phyloP scores from a whole-genome alignment of 2,113 vertebrate species.

The Corapipo altera region DNA sequence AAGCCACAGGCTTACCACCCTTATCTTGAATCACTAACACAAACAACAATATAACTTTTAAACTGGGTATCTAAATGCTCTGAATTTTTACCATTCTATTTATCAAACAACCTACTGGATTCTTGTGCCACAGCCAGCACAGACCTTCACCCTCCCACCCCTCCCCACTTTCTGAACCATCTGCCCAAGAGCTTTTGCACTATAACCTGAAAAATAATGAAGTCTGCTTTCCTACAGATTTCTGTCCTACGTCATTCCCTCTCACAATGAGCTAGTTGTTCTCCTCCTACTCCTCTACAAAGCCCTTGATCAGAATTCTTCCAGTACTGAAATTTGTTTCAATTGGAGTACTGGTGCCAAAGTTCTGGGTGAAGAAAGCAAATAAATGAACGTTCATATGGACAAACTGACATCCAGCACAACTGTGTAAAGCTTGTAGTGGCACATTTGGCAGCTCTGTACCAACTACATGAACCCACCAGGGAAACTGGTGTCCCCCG shows the following conservation, averaged over 20 bases:
- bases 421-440: background rate
- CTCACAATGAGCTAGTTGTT: background rate
- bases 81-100: background rate
- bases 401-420: background rate
- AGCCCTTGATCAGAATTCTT: background rate
- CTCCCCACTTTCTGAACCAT: background rate
- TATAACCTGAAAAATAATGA: conserved; percentile 4
- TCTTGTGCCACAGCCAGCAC: background rate
- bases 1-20: background rate
- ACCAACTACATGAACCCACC: background rate
- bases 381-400: background rate
- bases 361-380: background rate
- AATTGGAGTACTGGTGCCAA: background rate
- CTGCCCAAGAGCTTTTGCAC: background rate
- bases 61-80: background rate
- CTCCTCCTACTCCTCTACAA: conserved; percentile 9
- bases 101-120: background rate
- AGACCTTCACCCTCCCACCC: background rate
- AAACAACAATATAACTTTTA: background rate
- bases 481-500: background rate
- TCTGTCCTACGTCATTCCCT: background rate
- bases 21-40: background rate
- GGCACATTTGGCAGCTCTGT: background rate
- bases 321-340: background rate
- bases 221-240: conserved; percentile 3